A percentile compares a stretch with the other conserved stretches of the same genome.
Evolutionary conservation across 2,888 invertebrate species (phyloP).

Genomic region (Lycocerus yunnanus): DNA sequence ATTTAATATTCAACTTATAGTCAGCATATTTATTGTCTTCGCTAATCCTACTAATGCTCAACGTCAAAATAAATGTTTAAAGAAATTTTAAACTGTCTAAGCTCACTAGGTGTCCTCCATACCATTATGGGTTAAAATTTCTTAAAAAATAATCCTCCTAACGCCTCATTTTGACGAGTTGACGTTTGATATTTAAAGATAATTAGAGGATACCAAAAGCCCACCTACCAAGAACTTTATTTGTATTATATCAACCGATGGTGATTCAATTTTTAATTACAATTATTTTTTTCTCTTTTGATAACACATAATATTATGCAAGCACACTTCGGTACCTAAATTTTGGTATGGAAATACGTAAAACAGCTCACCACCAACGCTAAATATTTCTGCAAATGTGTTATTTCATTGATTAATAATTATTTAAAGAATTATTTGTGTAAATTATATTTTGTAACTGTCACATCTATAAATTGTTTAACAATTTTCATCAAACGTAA

Average conservation of each 20-base stretch:
- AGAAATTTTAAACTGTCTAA: constrained; percentile 25
- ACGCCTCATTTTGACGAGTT: constrained; percentile 28
- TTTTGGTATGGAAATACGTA: too few relatives aligned
- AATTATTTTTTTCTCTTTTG: neutral
- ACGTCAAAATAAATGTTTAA: constrained; percentile 32
- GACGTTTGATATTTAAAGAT: constrained; percentile 29
- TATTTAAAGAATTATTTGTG: too few relatives aligned
- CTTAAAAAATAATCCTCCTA: constrained; percentile 24
- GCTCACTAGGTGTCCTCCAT: constrained; percentile 27
- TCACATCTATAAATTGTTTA: too few relatives aligned
- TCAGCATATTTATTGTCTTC: constrained; percentile 27
- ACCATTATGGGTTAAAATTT: constrained; percentile 21
- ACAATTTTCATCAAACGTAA: too few relatives aligned
- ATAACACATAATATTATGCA: too few relatives aligned
- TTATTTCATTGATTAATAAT: too few relatives aligned
- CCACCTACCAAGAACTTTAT: constrained; percentile 24
- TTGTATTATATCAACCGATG: neutral
- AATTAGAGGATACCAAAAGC: constrained; percentile 17
- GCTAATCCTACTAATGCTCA: constrained; percentile 26
- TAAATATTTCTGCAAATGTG: too few relatives aligned
- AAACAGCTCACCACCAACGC: too few relatives aligned
- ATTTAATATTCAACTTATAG: constrained; percentile 18
- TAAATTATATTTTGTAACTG: too few relatives aligned
- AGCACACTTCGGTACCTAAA: too few relatives aligned
- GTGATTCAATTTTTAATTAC: neutral